phyloP scores from a whole-genome alignment of 1,140 invertebrate species.

The Zaprionus capensis region DNA sequence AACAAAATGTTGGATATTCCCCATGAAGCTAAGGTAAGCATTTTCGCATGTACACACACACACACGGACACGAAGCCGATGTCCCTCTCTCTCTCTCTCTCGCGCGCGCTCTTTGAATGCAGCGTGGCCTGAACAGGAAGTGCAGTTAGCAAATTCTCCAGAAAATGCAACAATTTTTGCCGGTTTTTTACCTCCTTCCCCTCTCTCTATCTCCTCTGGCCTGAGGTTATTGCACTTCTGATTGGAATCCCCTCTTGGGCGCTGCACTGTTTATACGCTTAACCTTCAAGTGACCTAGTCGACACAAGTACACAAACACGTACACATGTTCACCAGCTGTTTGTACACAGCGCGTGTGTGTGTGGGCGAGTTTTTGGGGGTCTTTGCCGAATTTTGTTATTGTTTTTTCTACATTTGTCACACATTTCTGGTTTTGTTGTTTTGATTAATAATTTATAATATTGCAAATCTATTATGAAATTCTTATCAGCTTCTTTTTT shows the following conservation, averaged over 20 bases:
- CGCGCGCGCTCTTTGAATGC: conserved; percentile 18
- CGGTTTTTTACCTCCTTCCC: conserved; percentile 26
- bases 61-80: not conserved
- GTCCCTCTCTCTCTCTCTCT: conserved; percentile 13
- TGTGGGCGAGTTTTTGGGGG: conserved; percentile 26
- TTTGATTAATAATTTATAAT: not conserved
- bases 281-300: conserved; percentile 78
- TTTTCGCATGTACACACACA: not conserved
- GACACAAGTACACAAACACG: conserved; percentile 40
- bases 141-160: conserved; percentile 49
- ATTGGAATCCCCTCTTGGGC: conserved; percentile 50
- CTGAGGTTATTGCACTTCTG: conserved; percentile 43
- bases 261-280: conserved; percentile 55
- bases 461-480: not conserved
- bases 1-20: conserved; percentile 80
- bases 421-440: not conserved
- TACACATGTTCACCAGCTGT: not conserved
- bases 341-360: conserved; percentile 23
- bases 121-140: conserved; percentile 4
- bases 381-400: conserved; percentile 33
- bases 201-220: conserved; percentile 14
- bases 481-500: conserved; percentile 16
- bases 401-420: conserved; percentile 6
- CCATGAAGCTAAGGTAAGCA: conserved; percentile 77
- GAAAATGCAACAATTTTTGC: conserved; percentile 58